Evolutionary conservation across 92 coral and sea anemone species (phyloP).

Genomic region (Umimayanthus kanabou): DNA sequence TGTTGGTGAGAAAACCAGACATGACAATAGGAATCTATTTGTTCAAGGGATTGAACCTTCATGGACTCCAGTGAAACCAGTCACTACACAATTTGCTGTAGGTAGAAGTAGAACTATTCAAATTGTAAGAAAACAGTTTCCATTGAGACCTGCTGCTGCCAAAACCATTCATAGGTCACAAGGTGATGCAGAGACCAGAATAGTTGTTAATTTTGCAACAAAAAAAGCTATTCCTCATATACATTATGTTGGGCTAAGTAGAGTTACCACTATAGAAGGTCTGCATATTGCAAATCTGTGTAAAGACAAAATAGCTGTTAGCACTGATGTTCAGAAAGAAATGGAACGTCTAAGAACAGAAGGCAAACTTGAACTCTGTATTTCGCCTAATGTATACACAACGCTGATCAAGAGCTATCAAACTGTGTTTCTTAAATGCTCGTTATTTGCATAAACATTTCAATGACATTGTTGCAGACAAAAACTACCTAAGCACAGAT

Average conservation of each 20-base stretch:
- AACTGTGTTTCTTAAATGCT: no score
- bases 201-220: conserved; percentile 61
- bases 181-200: conserved; percentile 64
- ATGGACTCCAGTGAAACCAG: conserved; percentile 54
- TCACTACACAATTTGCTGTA: conserved; percentile 68
- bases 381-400: no score
- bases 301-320: conserved; percentile 8
- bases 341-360: no score
- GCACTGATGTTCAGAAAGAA: no score
- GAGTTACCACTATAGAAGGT: conserved; percentile 62
- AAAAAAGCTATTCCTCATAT: conserved; percentile 61
- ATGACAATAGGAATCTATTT: conserved; percentile 47
- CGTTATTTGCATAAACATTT: background rate
- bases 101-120: conserved; percentile 62
- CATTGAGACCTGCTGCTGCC: conserved; percentile 70
- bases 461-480: background rate
- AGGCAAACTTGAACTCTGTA: no score
- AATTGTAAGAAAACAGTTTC: conserved; percentile 75
- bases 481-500: background rate
- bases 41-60: conserved; percentile 42
- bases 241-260: conserved; percentile 67
- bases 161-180: conserved; percentile 68
- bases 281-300: conserved; percentile 53
- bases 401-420: no score
- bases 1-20: conserved; percentile 53